A percentile compares a stretch with the other conserved stretches of the same genome.
Evolutionary conservation across 2,113 vertebrate species (phyloP).

Genomic region (Malaclemys terrapin): DNA sequence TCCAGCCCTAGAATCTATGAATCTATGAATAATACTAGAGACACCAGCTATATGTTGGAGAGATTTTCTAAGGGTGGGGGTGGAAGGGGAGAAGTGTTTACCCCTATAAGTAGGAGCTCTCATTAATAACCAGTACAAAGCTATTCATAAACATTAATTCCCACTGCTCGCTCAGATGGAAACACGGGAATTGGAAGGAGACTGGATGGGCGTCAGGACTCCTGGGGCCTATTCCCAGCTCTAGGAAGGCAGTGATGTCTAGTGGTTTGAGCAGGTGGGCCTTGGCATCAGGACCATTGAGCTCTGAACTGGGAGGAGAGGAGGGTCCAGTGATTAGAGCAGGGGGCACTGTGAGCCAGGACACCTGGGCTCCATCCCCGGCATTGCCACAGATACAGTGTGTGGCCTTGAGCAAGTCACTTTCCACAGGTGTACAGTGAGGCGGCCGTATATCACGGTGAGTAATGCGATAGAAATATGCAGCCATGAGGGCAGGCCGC

Average conservation of each 20-base stretch:
- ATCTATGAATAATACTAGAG: background rate
- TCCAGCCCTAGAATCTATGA: no score
- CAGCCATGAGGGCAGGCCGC: background rate
- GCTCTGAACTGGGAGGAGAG: background rate
- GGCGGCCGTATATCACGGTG: no score
- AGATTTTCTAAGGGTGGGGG: background rate
- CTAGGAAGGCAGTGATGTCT: background rate
- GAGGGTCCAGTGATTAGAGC: background rate
- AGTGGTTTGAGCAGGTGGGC: slow-evolving; percentile 13
- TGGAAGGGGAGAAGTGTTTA: background rate
- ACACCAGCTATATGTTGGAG: background rate
- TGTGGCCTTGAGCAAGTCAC: background rate
- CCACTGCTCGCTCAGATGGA: background rate
- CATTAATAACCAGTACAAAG: background rate
- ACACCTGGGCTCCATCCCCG: background rate
- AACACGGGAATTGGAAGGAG: background rate
- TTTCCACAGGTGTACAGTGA: no score
- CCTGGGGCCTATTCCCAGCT: background rate
- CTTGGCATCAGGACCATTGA: background rate
- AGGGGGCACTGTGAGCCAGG: slow-evolving; percentile 27
- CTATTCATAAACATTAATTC: background rate
- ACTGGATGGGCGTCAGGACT: background rate
- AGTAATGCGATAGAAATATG: no score
- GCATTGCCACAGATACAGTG: background rate
- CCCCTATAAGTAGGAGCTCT: background rate